Base-by-base conservation (phyloP, 2,113 vertebrate species). In the Crotalus viridis region DNA sequence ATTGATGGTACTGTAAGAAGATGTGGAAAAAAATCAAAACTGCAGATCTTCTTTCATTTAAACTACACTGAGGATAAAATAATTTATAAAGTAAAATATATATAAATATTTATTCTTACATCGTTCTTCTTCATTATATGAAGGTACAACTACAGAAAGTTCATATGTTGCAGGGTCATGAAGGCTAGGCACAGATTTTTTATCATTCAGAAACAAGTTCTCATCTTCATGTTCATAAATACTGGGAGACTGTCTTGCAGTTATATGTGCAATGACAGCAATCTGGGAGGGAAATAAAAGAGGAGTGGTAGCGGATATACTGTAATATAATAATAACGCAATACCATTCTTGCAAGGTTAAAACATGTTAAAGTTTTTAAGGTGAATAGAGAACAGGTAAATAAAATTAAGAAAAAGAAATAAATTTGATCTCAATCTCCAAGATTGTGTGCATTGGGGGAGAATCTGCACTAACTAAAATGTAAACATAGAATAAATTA, bases 51-150 rank as follows among this genome's bases (percentile, higher is more conserved):
- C 24, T 61, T 69, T 93, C 7, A 88, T 3, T 81, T 57, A 91
- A 81, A 61, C 17, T 61, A 13, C 17, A 52, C 24, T 33, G 3
- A 2, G 85, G 85, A 90, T 54, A 52, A 9, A 81, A 43, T 21
- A 81, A 43, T 43, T 81, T 81, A 46, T 15, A 69, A 81, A 33
- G 24, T 3, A 22, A 26, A 39, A 33, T 17, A 94, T 94, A 5
- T 95, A 96, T 8, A 88, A 52, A 91, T 0, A 96, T 22, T 51
- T 87, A 93, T 93, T 94, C 96, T 97, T 97, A 98, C 98, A 97
- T 91, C 97, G 97, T 57, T 97, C 95, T 96, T 99, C 99, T 96
- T 99, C 99, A 17, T 99, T 99, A 96, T 99, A 99, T 1, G 99
- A 98, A 55, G 99, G 99, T 89, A 99, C 98, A 7, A 99, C 97